Evolutionary conservation across 2,113 vertebrate species (phyloP).

Genomic region (Phycodurus eques): DNA sequence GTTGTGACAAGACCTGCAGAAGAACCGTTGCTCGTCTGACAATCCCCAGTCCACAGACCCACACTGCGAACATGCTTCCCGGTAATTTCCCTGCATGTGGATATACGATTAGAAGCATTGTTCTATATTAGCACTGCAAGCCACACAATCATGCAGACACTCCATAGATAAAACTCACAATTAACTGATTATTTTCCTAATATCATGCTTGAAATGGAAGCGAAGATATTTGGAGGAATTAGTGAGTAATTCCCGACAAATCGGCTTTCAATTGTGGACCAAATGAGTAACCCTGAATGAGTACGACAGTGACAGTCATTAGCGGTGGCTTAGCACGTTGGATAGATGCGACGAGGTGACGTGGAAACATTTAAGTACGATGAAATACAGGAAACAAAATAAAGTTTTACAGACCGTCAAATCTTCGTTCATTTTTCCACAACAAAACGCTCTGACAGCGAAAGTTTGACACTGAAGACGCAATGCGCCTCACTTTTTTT

Average conservation of each 20-base stretch:
- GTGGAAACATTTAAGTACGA: not conserved
- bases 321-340: no score
- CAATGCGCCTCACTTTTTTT: not conserved
- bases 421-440: not conserved
- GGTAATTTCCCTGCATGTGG: conserved; percentile 73
- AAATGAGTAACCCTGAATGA: not conserved
- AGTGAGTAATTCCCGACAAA: not conserved
- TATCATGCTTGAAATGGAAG: no score
- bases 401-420: not conserved
- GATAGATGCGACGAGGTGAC: no score
- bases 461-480: not conserved
- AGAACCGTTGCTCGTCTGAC: conserved; percentile 85
- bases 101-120: not conserved
- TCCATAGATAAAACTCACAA: not conserved
- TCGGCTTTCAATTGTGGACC: not conserved
- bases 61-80: conserved; percentile 81
- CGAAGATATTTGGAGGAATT: no score
- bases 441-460: not conserved
- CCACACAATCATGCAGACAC: conserved; percentile 8
- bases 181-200: no score
- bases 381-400: not conserved
- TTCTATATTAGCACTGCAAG: not conserved
- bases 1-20: conserved; percentile 87
- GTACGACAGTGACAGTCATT: no score
- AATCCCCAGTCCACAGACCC: conserved; percentile 84